These are phyloP conservation scores for Eudemis profundana DNA, from an alignment of 2,888 invertebrate species.

Conservation along the genomic window DNA sequence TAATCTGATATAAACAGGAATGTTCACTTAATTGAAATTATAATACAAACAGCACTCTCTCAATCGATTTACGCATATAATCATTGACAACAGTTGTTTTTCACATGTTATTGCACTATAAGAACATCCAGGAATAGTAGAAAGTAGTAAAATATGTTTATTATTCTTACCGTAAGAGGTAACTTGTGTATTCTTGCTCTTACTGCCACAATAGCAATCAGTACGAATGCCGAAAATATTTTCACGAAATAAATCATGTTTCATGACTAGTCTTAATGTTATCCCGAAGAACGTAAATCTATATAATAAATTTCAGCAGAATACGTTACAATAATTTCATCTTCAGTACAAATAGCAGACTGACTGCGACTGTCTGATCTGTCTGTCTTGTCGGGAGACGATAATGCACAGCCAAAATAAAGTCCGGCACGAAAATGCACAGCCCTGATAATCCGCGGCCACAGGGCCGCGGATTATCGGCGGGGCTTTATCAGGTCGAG, in stretches of 20 bases:
- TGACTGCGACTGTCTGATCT: conserved; percentile 9
- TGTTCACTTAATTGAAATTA: conserved; percentile 1
- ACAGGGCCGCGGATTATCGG: too few species aligned
- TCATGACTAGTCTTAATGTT: conserved; percentile 44
- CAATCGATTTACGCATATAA: neutral
- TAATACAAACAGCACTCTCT: conserved; percentile 1
- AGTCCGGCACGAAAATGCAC: too few species aligned
- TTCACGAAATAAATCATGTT: conserved; percentile 55
- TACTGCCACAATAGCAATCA: conserved; percentile 59
- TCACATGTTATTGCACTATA: neutral
- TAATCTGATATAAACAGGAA: conserved; percentile 20
- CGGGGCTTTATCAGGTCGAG: too few species aligned
- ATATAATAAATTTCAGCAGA: conserved; percentile 7
- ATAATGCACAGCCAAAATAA: too few species aligned
- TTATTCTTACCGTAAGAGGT: conserved; percentile 68
- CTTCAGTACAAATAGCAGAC: conserved; percentile 13
- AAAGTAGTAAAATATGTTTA: conserved; percentile 38
- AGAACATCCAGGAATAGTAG: neutral
- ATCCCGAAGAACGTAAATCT: conserved; percentile 7
- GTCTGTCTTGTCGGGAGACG: too few species aligned
- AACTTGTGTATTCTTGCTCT: conserved; percentile 77
- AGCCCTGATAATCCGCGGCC: too few species aligned
- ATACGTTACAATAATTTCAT: conserved; percentile 21
- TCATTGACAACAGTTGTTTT: neutral
- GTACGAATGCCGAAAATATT: conserved; percentile 54